Conservation (phyloP, 2,113 vertebrate species). For the Saguinus midas region DNA sequence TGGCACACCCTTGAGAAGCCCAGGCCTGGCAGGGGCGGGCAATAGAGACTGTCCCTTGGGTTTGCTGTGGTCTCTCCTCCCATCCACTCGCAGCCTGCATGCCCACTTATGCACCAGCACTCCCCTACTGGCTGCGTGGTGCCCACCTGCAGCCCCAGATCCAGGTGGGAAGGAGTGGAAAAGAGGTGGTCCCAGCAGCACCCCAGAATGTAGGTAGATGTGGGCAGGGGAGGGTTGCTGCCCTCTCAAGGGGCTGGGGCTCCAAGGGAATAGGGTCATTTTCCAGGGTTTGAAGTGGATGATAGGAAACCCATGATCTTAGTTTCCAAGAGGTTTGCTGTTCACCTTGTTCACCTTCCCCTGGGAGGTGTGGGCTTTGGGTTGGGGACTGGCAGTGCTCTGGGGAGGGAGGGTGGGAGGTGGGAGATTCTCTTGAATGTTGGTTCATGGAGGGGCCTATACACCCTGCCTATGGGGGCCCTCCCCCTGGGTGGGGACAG, state of each 20-base stretch:
- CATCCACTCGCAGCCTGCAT: neutral
- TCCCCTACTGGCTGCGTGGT: neutral
- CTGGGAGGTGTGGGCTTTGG: neutral
- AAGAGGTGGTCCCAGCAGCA: neutral
- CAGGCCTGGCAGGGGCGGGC: no score
- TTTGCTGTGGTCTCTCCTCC: neutral
- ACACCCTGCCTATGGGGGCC: neutral
- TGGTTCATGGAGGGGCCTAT: no score
- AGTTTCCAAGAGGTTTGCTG: neutral
- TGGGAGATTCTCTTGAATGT: neutral
- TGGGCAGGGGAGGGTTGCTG: neutral
- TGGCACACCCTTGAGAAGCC: neutral
- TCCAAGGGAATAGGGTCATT: neutral
- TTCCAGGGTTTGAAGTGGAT: neutral
- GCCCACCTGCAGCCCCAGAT: neutral
- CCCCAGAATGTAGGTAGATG: neutral
- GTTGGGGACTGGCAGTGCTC: neutral
- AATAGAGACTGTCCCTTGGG: neutral
- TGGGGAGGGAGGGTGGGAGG: neutral
- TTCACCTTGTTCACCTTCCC: neutral
- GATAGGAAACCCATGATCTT: neutral
- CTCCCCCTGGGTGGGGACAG: neutral
- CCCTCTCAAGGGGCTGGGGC: neutral
- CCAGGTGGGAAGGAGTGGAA: neutral
- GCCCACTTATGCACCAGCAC: neutral